Percentiles rank a stretch among this genome's conserved stretches.
phyloP scores from a whole-genome alignment of 2,797 vertebrate genomes.

The Tragopan temminckii region DNA sequence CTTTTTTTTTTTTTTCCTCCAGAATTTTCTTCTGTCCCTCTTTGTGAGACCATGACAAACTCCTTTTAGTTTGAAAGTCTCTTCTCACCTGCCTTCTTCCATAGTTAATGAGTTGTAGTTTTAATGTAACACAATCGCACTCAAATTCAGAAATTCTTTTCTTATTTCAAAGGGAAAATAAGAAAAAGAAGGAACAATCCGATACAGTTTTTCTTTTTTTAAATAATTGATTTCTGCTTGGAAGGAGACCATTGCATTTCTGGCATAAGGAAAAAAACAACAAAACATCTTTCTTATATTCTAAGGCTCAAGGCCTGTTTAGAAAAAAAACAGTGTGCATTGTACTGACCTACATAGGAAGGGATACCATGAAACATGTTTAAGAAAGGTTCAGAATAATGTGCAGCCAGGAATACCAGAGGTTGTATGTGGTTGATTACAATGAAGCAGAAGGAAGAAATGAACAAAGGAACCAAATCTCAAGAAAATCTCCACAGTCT shows the following conservation, averaged over 20 bases:
- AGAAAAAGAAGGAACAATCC: constrained; percentile 46
- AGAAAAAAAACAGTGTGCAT: neutral
- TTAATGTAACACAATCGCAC: neutral
- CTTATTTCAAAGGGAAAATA: constrained; percentile 42
- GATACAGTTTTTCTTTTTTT: constrained; percentile 30
- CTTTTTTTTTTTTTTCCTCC: neutral
- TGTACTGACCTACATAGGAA: neutral
- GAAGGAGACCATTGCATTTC: constrained; percentile 3
- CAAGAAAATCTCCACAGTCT: neutral
- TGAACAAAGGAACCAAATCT: neutral
- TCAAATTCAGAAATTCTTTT: neutral
- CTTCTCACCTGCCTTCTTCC: neutral
- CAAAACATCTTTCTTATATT: neutral
- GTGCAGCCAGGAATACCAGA: neutral
- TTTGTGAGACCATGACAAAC: neutral
- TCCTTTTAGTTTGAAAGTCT: neutral
- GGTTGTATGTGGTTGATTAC: neutral
- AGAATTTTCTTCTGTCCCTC: neutral
- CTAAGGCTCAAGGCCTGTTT: neutral
- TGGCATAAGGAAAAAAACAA: neutral
- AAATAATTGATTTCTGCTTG: constrained; percentile 25
- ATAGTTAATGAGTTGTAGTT: neutral
- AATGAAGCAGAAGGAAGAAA: neutral
- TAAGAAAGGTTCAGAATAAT: neutral
- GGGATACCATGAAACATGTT: neutral